Conservation (phyloP, 2,797 vertebrate species). For the Rallus crepitans region DNA sequence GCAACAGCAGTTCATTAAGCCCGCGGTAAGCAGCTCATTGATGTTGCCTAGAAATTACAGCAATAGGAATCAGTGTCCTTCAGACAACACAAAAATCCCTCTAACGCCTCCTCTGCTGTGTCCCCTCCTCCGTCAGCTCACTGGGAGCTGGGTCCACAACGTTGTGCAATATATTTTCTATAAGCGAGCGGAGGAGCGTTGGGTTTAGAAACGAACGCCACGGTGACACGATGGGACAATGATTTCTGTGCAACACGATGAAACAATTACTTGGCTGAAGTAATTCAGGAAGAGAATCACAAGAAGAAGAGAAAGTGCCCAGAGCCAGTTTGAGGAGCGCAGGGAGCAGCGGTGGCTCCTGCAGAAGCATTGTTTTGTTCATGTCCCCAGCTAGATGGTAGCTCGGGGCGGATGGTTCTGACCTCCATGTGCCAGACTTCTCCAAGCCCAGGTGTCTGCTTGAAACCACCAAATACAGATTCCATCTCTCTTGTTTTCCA, state of each 20-base stretch:
- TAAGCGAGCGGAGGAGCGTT: background rate
- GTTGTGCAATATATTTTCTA: rapidly evolving
- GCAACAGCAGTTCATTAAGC: slow-evolving; percentile 40
- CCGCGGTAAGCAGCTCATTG: background rate
- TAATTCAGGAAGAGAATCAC: slow-evolving; percentile 59
- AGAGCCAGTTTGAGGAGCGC: background rate
- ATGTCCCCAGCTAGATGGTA: background rate
- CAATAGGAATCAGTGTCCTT: background rate
- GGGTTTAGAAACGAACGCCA: background rate
- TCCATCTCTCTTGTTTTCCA: background rate
- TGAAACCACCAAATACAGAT: background rate
- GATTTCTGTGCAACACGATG: slow-evolving; percentile 67
- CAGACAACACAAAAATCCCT: background rate
- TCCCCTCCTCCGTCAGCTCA: background rate
- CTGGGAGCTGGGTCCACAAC: background rate
- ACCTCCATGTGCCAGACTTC: background rate
- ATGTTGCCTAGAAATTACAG: background rate
- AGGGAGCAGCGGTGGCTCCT: background rate
- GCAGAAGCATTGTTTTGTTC: background rate
- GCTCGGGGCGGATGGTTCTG: background rate
- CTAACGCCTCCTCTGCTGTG: background rate
- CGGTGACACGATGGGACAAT: slow-evolving; percentile 55
- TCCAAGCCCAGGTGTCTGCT: background rate
- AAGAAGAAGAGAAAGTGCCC: slow-evolving; percentile 59
- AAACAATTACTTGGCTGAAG: slow-evolving; percentile 74